Evolutionary conservation across 2,888 invertebrate species (phyloP), one percentile per base, ranked within the genome.

Genomic region (Ophonus ardosiacus): DNA sequence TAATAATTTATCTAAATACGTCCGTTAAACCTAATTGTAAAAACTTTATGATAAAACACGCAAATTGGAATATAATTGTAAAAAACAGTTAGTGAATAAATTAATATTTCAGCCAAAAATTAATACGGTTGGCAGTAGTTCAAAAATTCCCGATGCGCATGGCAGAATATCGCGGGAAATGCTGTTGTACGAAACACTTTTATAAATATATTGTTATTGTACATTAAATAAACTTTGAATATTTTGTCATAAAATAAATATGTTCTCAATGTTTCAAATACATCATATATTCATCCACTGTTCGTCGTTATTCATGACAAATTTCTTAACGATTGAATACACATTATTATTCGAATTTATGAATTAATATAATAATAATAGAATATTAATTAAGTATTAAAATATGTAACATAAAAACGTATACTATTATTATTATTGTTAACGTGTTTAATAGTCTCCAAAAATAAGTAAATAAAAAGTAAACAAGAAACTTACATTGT

Each of bases 51-150:
- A 74, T 43, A 43, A 17, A 4, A 43, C 43, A 18, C 13, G 15
- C 40, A 43, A 74, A 43, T 74, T 18, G 43, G 8, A 17, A 74
- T 74, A 43, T 18, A 43, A 74, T 68, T 65, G 43, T 43, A 74
- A 74, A 74, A 74, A 74, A 74, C 71, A 51, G 71, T 74, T 74
- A 74, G 17, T 43, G 71, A 18, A 74, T 74, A 74, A 74, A 74
- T 74, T 74, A 74, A 74, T 18, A 18, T 40, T 43, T 15, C 71
- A 18, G 71, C 71, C 15, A 43, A 74, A 43, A 74, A 40, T 51
- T 74, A 74, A 74, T 17, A n/a, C n/a, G n/a, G 71, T 74, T 74
- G 71, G 71, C 43, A 74, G 63, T 68, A 68, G 7, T n/a, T 68
- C 68, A 68, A 68, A 24, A 18, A 15, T 40, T 17, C 38, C 15